These are phyloP conservation scores for Acrossocheilus fasciatus DNA, from an alignment of 2,797 vertebrate species.

Conservation along the genomic window DNA sequence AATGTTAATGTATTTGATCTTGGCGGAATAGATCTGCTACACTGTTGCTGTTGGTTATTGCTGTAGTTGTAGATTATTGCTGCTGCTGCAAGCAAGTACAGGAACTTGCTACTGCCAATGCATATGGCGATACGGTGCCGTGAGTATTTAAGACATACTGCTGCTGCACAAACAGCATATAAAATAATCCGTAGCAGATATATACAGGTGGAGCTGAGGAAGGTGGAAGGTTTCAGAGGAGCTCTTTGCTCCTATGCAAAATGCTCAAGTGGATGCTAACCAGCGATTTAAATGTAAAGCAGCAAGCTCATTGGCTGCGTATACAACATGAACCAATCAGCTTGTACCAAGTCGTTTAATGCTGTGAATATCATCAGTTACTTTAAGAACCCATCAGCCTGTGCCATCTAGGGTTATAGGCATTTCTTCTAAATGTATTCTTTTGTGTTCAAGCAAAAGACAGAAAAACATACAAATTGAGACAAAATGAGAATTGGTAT, in stretches of 20 bases:
- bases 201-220: not conserved
- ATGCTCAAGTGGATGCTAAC: not conserved
- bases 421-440: not conserved
- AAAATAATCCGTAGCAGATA: not conserved
- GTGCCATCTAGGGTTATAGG: not conserved
- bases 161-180: not conserved
- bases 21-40: not conserved
- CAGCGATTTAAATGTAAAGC: not conserved
- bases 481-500: not conserved
- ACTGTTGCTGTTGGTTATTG: not conserved
- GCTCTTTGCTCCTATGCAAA: not conserved
- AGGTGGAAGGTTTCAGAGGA: not conserved
- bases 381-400: not conserved
- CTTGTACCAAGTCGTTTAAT: not conserved
- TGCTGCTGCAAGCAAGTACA: no score
- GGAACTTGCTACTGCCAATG: not conserved
- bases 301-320: not conserved
- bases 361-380: not conserved
- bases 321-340: not conserved
- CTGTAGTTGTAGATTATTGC: not conserved
- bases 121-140: not conserved
- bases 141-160: not conserved
- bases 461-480: no score
- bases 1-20: not conserved
- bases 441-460: not conserved